phyloP scores from a whole-genome alignment of 1,140 invertebrate species.

The Drosophila pachea region DNA sequence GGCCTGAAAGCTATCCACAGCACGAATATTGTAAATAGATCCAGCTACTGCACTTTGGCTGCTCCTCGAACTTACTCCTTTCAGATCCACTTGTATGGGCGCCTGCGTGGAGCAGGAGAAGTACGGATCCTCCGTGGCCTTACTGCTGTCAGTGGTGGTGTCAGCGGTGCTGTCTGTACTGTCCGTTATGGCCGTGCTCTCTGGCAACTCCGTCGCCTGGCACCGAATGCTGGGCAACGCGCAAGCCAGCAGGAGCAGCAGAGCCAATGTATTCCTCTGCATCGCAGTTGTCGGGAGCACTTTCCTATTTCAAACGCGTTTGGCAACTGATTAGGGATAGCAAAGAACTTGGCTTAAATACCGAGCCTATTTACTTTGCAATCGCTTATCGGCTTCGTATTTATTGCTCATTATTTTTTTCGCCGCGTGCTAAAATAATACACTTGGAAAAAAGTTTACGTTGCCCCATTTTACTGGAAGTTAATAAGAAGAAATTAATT shows the following conservation, averaged over 20 bases:
- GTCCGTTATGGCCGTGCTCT: neutral
- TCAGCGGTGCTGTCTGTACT: neutral
- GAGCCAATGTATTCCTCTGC: neutral
- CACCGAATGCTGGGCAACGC: neutral
- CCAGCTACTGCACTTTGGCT: neutral
- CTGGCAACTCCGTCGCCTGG: neutral
- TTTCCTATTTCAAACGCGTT: neutral
- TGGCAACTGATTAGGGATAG: neutral
- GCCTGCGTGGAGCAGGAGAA: neutral
- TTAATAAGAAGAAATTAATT: too few relatives aligned
- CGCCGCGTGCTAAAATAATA: neutral
- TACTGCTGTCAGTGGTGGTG: too few relatives aligned
- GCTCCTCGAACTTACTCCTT: constrained; percentile 6
- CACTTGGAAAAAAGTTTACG: neutral
- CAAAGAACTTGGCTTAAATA: constrained; percentile 1
- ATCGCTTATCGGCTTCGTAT: constrained; percentile 4
- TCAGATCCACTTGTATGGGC: neutral
- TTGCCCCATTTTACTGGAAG: too few relatives aligned
- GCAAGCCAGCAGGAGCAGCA: constrained; percentile 9
- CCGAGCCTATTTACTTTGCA: neutral
- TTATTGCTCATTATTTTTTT: neutral
- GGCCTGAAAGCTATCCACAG: constrained; percentile 6
- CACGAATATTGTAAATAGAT: neutral
- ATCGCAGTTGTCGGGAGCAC: neutral
- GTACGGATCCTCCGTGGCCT: neutral